phyloP scores from a whole-genome alignment of 2,888 invertebrate genomes.

The Salticus scenicus region DNA sequence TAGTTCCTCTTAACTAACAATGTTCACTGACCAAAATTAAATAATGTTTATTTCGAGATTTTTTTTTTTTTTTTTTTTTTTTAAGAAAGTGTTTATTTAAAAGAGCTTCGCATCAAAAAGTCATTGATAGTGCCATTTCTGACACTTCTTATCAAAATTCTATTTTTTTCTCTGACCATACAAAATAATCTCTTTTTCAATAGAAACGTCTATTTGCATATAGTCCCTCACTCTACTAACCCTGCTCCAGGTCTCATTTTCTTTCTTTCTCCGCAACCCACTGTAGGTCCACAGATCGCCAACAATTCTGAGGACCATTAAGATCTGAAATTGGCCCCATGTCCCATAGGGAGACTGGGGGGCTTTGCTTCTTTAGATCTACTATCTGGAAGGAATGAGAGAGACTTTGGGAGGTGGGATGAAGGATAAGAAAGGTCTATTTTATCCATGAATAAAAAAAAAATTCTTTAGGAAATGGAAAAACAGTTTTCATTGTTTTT shows the following conservation, averaged over 20 bases:
- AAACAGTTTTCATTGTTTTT: slow-evolving; percentile 7
- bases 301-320: slow-evolving; percentile 46
- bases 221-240: slow-evolving; percentile 17
- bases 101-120: too few species aligned
- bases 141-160: too few species aligned
- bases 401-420: background rate
- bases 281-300: slow-evolving; percentile 35
- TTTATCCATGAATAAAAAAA: background rate
- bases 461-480: background rate
- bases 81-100: too few species aligned
- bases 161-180: too few species aligned
- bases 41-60: too few species aligned
- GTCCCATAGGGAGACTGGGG: slow-evolving; percentile 20
- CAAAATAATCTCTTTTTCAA: background rate
- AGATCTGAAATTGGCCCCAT: slow-evolving; percentile 42
- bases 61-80: too few species aligned
- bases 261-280: slow-evolving; percentile 18
- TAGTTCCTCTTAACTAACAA: too few species aligned
- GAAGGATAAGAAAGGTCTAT: slow-evolving; percentile 1
- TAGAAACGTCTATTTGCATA: slow-evolving; percentile 10
- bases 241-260: slow-evolving; percentile 14
- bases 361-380: slow-evolving; percentile 14
- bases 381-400: slow-evolving; percentile 7
- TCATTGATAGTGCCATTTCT: too few species aligned
- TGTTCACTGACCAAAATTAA: too few species aligned